Conservation (phyloP, 2,797 vertebrate species). For the Myripristis jacobus region DNA sequence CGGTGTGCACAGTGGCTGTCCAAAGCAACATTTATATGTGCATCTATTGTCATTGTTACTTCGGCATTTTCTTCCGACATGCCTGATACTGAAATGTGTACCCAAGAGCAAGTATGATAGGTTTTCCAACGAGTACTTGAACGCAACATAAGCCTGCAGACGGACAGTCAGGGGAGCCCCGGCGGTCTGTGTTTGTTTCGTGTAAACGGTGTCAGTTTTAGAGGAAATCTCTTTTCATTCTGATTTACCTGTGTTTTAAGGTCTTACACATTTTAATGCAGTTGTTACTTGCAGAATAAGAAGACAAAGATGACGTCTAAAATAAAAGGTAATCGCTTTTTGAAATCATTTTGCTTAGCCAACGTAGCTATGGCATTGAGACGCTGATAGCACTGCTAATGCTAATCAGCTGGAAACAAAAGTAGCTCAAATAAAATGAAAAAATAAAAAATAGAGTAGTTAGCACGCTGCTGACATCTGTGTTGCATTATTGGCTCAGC, state of each 20-base stretch:
- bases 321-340: conserved; percentile 77
- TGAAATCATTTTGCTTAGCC: background rate
- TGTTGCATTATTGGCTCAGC: no score
- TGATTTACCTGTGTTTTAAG: accelerated
- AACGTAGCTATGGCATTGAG: conserved; percentile 40
- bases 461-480: no score
- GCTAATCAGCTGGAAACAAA: background rate
- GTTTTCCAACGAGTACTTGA: conserved; percentile 43
- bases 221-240: accelerated
- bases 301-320: conserved; percentile 81
- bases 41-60: no score
- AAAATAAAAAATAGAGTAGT: no score
- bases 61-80: no score
- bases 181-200: background rate
- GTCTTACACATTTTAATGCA: background rate
- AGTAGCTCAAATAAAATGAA: background rate
- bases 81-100: no score
- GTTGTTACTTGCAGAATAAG: background rate
- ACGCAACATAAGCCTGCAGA: conserved; percentile 4
- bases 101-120: no score
- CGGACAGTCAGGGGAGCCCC: no score
- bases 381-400: background rate
- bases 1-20: no score
- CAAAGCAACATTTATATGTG: no score
- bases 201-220: background rate